These are phyloP conservation scores for Zoroaster sp. DNA, from an alignment of 53 echinoderm and acorn worm genomes.

Conservation along the genomic window DNA sequence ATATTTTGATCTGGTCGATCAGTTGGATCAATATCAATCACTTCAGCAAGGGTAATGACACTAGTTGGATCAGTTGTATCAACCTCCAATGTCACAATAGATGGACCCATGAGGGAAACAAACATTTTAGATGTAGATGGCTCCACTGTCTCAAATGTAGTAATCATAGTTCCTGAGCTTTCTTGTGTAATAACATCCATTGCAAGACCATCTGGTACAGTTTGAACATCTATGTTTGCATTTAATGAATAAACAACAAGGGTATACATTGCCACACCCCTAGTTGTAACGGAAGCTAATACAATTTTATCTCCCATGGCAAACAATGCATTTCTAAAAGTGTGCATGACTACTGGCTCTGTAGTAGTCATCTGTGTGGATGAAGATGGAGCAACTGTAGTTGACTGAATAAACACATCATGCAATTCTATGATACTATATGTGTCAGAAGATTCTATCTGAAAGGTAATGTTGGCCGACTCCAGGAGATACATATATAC, in stretches of 20 bases:
- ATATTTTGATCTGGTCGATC: background rate
- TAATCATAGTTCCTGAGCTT: background rate
- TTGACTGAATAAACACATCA: background rate
- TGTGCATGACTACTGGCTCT: background rate
- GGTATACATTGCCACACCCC: background rate
- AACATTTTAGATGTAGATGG: background rate
- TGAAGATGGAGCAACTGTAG: background rate
- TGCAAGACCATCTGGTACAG: background rate
- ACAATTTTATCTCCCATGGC: background rate
- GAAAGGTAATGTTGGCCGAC: constrained; percentile 1
- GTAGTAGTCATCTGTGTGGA: background rate
- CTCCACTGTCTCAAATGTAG: constrained; percentile 18
- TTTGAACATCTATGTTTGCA: background rate
- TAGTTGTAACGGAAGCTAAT: background rate
- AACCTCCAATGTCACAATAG: background rate
- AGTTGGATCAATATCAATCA: background rate
- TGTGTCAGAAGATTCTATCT: background rate
- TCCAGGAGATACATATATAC: background rate
- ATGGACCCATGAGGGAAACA: background rate
- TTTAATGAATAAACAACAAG: background rate
- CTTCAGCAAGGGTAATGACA: background rate
- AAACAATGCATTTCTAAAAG: background rate
- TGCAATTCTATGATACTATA: background rate
- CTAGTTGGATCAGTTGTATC: background rate
- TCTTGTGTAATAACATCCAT: background rate